Percentiles rank a stretch among this genome's conserved stretches.
Conservation (phyloP, 1,140 invertebrate genomes). For the Nautilus pompilius region DNA sequence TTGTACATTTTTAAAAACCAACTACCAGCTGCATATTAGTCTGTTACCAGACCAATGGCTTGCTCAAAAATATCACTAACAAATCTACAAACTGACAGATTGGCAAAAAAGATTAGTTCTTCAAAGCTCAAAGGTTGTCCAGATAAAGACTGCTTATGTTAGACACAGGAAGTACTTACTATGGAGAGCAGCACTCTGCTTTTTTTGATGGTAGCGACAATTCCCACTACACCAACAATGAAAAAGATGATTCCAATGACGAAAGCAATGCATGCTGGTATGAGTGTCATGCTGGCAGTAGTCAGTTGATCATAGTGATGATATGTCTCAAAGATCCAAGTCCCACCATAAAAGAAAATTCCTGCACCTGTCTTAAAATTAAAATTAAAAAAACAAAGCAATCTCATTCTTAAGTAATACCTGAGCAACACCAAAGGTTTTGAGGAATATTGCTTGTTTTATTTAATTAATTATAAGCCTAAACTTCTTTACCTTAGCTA, state of each 20-base stretch:
- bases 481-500: no score
- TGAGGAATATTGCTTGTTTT: background rate
- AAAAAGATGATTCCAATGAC: conserved; percentile 75
- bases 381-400: background rate
- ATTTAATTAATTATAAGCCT: no score
- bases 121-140: background rate
- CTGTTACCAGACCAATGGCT: background rate
- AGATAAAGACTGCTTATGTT: background rate
- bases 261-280: conserved; percentile 63
- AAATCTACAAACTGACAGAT: background rate
- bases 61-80: background rate
- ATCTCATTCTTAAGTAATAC: background rate
- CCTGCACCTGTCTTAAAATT: conserved; percentile 43
- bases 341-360: conserved; percentile 42
- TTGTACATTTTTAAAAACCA: no score
- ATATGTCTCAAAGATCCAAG: conserved; percentile 48
- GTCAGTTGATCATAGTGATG: conserved; percentile 44
- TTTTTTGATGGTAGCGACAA: conserved; percentile 80
- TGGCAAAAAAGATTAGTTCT: background rate
- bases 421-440: background rate
- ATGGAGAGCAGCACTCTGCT: conserved; percentile 79
- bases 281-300: conserved; percentile 35
- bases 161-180: conserved; percentile 60
- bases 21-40: background rate
- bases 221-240: conserved; percentile 82